Base-by-base conservation (phyloP, 2,797 vertebrate genomes). In the Tadarida brasiliensis region DNA sequence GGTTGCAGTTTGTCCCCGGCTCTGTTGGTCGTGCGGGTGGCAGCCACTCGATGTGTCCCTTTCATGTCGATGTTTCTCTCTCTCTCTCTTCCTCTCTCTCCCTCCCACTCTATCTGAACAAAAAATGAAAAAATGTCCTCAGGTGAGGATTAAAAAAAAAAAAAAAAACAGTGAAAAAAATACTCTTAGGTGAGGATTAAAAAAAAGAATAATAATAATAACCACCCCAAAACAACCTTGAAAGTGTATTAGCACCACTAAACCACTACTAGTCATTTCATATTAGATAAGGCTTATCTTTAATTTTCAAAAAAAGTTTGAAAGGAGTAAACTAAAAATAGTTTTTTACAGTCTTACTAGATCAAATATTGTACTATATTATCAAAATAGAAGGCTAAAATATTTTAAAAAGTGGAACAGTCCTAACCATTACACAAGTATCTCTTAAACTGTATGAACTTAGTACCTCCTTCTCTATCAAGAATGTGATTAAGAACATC, bases 401-500 rank as follows among this genome's bases (percentile, higher is more conserved):
- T 67, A 84, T 76, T 94, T 88, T 88, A 22, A 76, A 80, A 88
- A 93, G 44, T 63, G 67, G 86, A 56, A 84, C 28, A 80, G 85
- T n/a, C 35, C 19, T 47, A 87, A 90, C 4, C 61, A 78, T 54
- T 81, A 89, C 30, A 95, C 26, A 87, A 82, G 9, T 63, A 92
- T 82, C 39, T 71, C 39, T 78, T 74, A 22, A 80, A 94, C 1
- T 57, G 9, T 71, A 61, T 11, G 86, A 67, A n/a, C 71, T 70
- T 65, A 16, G 71, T 98, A 99, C 99, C 99, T 98, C 99, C 95
- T 96, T 98, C 98, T 97, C 98, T 99, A 96, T 99, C 99, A 73
- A 99, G 98, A 96, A 99, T 99, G 98, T 99, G 99, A 91, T 99
- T 99, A 98, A 99, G 90, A 68, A 99, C 99, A 89, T 99, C 99